phyloP scores from a whole-genome alignment of 2,888 invertebrate species.

The Drosophila putrida region DNA sequence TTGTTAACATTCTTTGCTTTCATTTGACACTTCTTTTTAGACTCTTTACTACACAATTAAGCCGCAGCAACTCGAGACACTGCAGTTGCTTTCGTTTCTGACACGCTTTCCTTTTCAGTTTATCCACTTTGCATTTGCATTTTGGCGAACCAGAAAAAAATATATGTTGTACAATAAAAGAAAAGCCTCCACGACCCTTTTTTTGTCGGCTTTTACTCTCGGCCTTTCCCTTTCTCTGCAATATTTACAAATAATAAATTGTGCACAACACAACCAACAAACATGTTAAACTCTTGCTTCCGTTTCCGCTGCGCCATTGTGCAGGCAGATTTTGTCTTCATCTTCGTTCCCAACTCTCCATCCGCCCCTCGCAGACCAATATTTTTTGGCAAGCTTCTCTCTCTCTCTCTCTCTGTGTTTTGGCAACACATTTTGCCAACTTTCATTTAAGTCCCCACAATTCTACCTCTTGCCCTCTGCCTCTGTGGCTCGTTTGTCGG shows the following conservation, averaged over 20 bases:
- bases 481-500: conserved; percentile 11
- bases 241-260: conserved; percentile 43
- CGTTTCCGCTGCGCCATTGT: conserved; percentile 81
- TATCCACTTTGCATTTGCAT: conserved; percentile 46
- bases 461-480: not conserved
- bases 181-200: conserved; percentile 6
- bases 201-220: conserved; percentile 10
- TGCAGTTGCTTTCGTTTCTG: conserved; percentile 56
- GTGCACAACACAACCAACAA: conserved; percentile 35
- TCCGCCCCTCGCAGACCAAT: conserved; percentile 5
- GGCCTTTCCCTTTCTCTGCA: not conserved
- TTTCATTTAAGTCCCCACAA: conserved; percentile 1
- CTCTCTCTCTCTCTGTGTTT: conserved; percentile 19
- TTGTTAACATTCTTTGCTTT: conserved; percentile 30
- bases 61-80: conserved; percentile 45
- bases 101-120: conserved; percentile 53
- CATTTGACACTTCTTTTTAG: conserved; percentile 36
- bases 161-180: conserved; percentile 1
- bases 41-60: conserved; percentile 54
- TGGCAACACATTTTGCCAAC: conserved; percentile 43
- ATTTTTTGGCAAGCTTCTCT: conserved; percentile 47
- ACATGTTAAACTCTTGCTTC: conserved; percentile 71
- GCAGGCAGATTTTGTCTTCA: conserved; percentile 58
- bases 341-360: conserved; percentile 11
- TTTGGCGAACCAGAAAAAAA: conserved; percentile 41